Base-by-base conservation (phyloP, 2,797 vertebrate genomes). In the Hydrolagus colliei region DNA sequence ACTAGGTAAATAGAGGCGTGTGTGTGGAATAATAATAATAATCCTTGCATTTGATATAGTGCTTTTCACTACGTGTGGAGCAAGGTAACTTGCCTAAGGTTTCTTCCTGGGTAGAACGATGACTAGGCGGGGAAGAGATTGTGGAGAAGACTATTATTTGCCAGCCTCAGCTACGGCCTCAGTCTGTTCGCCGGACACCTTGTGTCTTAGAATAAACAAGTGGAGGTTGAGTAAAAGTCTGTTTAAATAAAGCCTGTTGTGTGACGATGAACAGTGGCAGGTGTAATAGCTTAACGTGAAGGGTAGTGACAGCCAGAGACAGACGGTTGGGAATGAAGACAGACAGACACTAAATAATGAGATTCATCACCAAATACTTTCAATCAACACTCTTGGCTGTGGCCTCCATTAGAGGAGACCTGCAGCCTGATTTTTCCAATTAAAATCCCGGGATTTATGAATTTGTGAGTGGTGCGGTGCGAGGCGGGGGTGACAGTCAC, bases 371-470 rank as follows among this genome's bases (percentile, higher is more conserved):
- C 8, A 18, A 35, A 76, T 10, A 16, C 16, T 63, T 80, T 82
- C 41, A 82, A 82, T 82, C 62, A 68, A 9, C 79, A 18, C 27
- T 68, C 68, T 20, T 9, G 27, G 68, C 35, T 68, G 62, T 68
- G 35, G 14, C 27, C 7, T 68, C 79, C 2, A 35, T 68, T 68
- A 68, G 79, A 27, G 67, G 67, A 68, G 67, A 35, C 20, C 22
- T 13, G 32, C 12, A 35, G 63, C 41, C 41, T 52, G 41, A 52
- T 52, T 52, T 27, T 68, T 67, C n/a, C 68, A 82, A 82, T 82
- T 82, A 82, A 80, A 82, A 82, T 68, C 79, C 20, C 67, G 35
- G 68, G 18, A 68, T 82, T 68, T 68, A 82, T 82, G 79, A 6
- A 52, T 52, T 52, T 52, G 41, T 6, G 41, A 52, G 16, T 1